These are phyloP conservation scores for Malurus elegans DNA, from an alignment of 2,113 vertebrate genomes.

Conservation along the genomic window DNA sequence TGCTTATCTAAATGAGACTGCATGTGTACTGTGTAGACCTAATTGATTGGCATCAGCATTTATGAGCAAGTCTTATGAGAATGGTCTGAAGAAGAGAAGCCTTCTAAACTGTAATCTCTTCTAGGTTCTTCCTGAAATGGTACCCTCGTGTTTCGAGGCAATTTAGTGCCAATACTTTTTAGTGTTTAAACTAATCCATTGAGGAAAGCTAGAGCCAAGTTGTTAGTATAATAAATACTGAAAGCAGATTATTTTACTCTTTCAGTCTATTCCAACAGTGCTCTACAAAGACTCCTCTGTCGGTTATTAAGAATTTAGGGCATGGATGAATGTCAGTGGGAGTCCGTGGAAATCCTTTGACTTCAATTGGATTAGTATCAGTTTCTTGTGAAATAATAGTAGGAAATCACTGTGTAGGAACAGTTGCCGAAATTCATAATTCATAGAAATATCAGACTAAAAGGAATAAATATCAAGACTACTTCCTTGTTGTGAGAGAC, in stretches of 20 bases:
- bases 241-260: constrained; percentile 11
- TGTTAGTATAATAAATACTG: neutral
- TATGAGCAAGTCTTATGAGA: neutral
- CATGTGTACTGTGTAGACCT: neutral
- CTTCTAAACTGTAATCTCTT: neutral
- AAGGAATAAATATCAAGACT: neutral
- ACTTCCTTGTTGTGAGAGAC: neutral
- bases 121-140: neutral
- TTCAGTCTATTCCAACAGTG: neutral
- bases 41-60: neutral
- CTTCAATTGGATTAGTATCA: neutral
- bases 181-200: neutral
- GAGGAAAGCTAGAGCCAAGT: neutral
- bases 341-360: neutral
- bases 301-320: neutral
- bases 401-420: neutral
- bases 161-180: neutral
- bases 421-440: neutral
- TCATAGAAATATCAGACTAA: neutral
- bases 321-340: neutral
- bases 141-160: neutral
- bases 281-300: neutral
- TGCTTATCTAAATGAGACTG: neutral
- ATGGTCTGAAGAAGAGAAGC: neutral
- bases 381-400: neutral